Evolutionary conservation across 2,113 vertebrate genomes (phyloP).

Genomic region (Diphyllodes magnificus): DNA sequence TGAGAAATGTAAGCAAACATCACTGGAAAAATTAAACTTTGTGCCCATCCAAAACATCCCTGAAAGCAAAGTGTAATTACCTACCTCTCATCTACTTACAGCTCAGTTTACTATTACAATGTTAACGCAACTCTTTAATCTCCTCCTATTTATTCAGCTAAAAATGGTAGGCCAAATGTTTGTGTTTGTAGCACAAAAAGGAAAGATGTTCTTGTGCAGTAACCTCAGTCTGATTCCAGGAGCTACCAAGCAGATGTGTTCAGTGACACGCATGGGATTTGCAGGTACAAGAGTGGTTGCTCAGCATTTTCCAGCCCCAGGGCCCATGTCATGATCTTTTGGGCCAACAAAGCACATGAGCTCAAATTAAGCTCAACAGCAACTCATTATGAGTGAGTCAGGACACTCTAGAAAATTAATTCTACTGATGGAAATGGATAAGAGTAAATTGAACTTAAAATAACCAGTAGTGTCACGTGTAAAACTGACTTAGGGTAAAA

Average conservation of each 20-base stretch:
- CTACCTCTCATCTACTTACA: background rate
- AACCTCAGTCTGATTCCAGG: background rate
- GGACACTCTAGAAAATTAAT: background rate
- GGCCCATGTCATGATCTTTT: background rate
- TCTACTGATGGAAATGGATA: background rate
- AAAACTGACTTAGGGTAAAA: background rate
- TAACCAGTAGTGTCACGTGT: fast-evolving
- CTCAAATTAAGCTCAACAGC: background rate
- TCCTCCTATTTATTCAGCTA: background rate
- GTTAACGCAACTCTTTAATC: background rate
- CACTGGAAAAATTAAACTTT: background rate
- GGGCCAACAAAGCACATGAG: background rate
- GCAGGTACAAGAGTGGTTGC: background rate
- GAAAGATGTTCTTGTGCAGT: background rate
- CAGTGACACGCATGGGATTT: background rate
- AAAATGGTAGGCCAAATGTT: background rate
- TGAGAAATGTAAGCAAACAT: background rate
- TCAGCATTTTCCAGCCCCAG: background rate
- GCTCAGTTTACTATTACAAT: background rate
- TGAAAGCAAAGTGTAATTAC: background rate
- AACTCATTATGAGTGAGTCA: background rate
- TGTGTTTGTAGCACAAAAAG: background rate
- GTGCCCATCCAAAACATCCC: background rate
- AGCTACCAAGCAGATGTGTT: background rate
- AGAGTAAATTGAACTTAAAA: background rate